phyloP scores from a whole-genome alignment of 2,888 invertebrate genomes.

The Caenorhabditis sp. region DNA sequence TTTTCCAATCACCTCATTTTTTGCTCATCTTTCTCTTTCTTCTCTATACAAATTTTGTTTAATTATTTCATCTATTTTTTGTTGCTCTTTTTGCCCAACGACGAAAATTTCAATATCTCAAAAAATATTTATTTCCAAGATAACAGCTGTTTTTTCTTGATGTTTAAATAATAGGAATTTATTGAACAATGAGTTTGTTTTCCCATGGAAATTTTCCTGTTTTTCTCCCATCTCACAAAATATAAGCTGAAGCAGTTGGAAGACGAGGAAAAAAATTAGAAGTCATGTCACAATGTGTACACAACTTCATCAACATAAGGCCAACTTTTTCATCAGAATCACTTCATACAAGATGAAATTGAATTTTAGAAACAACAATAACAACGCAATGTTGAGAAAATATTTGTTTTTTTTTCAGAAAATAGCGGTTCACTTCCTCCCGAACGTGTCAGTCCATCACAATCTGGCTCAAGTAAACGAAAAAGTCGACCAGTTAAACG shows the following conservation, averaged over 20 bases:
- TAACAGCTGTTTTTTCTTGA: conserved; percentile 3
- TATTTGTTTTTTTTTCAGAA: conserved; percentile 21
- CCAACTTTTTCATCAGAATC: conserved; percentile 1
- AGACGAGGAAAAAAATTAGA: not conserved
- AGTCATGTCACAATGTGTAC: not conserved
- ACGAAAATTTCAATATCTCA: conserved; percentile 1
- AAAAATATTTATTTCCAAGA: conserved; percentile 3
- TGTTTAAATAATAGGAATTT: conserved; percentile 1
- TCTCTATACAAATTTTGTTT: conserved; percentile 1
- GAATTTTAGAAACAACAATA: not conserved
- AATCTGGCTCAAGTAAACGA: conserved; percentile 39
- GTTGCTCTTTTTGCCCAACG: not conserved
- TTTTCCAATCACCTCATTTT: not conserved
- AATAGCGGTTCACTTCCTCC: conserved; percentile 18
- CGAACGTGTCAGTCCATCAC: conserved; percentile 34
- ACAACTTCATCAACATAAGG: not conserved
- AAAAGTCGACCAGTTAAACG: conserved; percentile 45
- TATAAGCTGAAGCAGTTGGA: not conserved
- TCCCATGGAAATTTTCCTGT: not conserved
- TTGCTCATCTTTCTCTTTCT: not conserved
- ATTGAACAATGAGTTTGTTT: not conserved
- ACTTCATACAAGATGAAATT: not conserved
- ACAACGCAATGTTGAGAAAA: no score
- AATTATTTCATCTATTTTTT: not conserved
- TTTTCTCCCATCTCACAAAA: not conserved